Conservation (phyloP, 2,888 invertebrate genomes). For the Phymatocera aterrima region DNA sequence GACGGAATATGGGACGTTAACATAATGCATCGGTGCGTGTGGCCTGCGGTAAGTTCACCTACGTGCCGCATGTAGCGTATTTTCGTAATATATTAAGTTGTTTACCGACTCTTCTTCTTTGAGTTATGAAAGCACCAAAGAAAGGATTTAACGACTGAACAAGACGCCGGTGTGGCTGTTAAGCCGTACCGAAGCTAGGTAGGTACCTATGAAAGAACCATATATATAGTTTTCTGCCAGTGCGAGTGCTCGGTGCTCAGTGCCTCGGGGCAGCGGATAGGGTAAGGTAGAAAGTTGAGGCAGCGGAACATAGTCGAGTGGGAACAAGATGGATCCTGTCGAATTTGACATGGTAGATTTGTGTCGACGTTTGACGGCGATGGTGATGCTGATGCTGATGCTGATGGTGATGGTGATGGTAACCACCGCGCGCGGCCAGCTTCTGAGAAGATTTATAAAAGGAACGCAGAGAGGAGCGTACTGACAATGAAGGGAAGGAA, state of each 20-base stretch:
- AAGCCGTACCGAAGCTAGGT: neutral
- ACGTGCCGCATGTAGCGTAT: conserved; percentile 60
- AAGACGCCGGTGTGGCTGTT: neutral
- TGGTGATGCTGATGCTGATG: neutral
- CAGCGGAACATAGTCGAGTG: conserved; percentile 14
- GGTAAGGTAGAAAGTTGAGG: neutral
- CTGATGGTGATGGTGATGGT: neutral
- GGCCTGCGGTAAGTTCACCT: neutral
- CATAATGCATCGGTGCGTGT: neutral
- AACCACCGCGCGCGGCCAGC: conserved; percentile 14
- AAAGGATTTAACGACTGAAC: conserved; percentile 62
- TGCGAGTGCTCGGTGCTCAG: too few species aligned
- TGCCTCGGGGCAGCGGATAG: too few species aligned
- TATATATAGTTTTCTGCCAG: conserved; percentile 7
- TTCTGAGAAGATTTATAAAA: conserved; percentile 34
- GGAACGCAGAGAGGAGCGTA: too few species aligned
- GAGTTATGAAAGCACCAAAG: conserved; percentile 58
- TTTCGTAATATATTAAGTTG: conserved; percentile 67
- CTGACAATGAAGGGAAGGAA: conserved; percentile 29
- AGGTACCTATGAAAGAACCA: too few species aligned
- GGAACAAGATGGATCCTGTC: conserved; percentile 52
- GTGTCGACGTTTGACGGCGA: conserved; percentile 33
- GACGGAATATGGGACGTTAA: too few species aligned
- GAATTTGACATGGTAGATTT: conserved; percentile 64
- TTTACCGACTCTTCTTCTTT: conserved; percentile 54